Evolutionary conservation across 2,888 invertebrate species (phyloP), one percentile per base, ranked within the genome.

Genomic region (Stenodema calcarata): DNA sequence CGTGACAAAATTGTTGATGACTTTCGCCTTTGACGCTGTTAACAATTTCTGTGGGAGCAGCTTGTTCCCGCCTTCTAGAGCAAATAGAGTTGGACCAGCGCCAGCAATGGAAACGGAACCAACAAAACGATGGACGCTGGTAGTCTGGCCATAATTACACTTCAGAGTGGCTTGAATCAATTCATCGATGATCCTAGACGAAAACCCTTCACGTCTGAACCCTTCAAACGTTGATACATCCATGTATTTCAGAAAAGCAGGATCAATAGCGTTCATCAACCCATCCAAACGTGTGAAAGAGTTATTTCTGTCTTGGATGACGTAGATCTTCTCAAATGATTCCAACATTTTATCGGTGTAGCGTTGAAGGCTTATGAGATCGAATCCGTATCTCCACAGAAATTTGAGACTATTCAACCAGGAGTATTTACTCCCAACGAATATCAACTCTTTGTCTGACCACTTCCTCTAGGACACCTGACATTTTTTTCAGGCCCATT

Each of bases 131-230:
- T 93, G 93, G 16, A 93, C 91, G 87, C 91, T 90, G 0, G 91
- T 91, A 28, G 91, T 91, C 90, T 94, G 94, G 6, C 94, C 94
- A 90, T 94, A 94, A 91, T 94, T 94, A 0, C 92, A 92, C 86
- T 92, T 91, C 81, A 93, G 90, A 12, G 93, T 92, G 0, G 93
- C 92, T 88, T 91, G 90, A 1, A 93, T 93, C 62, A 94, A 88
- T 90, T 94, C 94, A 80, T 93, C 90, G 44, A 94, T 92, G 30
- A 94, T 90, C 23, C 84, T 88, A 9, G 92, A 90, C 6, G 92
- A 91, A 88, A 92, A 92, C 0, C 92, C 92, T 30, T 91, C 89
- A 47, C 91, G 7, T 23, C 88, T 88, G 54, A 94, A 90, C 76
- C 91, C 90, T 69, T 91, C 90, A 69, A 89, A 89, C 42, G 91